Evolutionary conservation across 2,113 vertebrate species (phyloP), one percentile per base, ranked within the genome.

Genomic region (Craseonycteris thonglongyai): DNA sequence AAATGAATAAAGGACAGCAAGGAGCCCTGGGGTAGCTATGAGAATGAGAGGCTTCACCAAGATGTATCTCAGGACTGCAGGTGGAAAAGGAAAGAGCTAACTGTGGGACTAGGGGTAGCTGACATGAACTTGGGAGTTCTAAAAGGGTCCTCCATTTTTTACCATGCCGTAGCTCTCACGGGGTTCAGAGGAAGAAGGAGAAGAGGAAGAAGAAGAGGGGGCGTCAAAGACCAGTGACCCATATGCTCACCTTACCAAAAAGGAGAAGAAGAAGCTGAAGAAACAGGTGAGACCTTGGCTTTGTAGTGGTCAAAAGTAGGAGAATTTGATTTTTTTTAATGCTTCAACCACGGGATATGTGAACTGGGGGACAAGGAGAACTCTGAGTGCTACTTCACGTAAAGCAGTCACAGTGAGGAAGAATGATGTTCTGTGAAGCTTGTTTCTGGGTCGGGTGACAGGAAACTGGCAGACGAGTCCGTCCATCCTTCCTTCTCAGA

Each of bases 251-350:
- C 95, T 99, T 12, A 99, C 98, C 97, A 99, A 99, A 88, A 99
- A 99, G 96, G 99, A 99, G 93, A 99, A 99, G 96, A 99, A 99
- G 96, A 99, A 99, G 96, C 98, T 98, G 30, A 99, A 99, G 96
- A 99, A 99, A 83, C 97, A 97, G 98, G 99, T 99, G 51, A 88
- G 94, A 28, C 15, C 5, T 42, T 26, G 40, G 18, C 26, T 72
- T 68, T 40, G 59, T 19, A 4, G 6, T 45, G 28, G 56, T 28
- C 15, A 15, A 3, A n/a, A 28, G 35, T 0, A 1, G 33, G 19
- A 45, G 49, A 21, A 21, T 45, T 35, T 66, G 76, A 6, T 35
- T 35, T 72, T 5, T 71, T 80, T 74, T 47, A 38, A n/a, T 42
- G n/a, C 22, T 68, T 85, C 9, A 79, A 1, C 18, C 47, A 21